phyloP scores from a whole-genome alignment of 1,140 invertebrate genomes.

The Achroia grisella region DNA sequence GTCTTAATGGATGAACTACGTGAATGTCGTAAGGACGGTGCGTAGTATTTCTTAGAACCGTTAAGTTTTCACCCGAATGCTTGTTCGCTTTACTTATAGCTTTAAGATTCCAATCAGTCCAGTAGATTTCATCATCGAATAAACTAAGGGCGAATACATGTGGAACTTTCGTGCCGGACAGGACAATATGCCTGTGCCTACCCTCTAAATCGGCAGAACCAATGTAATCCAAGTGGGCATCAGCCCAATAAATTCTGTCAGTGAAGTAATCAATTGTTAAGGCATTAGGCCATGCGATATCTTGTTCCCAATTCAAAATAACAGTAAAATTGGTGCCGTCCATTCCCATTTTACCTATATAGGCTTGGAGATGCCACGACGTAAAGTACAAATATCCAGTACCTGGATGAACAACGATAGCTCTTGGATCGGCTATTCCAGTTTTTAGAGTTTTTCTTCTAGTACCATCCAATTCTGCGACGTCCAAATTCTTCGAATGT shows the following conservation, averaged over 20 bases:
- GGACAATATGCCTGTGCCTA: slow-evolving; percentile 85
- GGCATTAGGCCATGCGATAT: slow-evolving; percentile 98
- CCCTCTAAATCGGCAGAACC: slow-evolving; percentile 95
- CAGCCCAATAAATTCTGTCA: slow-evolving; percentile 95
- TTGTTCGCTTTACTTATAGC: slow-evolving; percentile 90
- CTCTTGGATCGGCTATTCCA: slow-evolving; percentile 93
- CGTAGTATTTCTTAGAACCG: slow-evolving; percentile 91
- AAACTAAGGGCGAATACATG: slow-evolving; percentile 96
- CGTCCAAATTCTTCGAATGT: slow-evolving; percentile 94
- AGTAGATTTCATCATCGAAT: slow-evolving; percentile 96
- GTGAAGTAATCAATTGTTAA: slow-evolving; percentile 98
- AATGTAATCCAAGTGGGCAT: slow-evolving; percentile 98
- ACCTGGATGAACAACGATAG: slow-evolving; percentile 95
- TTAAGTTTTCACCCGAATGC: slow-evolving; percentile 86
- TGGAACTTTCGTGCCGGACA: slow-evolving; percentile 87
- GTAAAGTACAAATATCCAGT: slow-evolving; percentile 96
- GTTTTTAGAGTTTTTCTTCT: slow-evolving; percentile 90
- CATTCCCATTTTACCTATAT: slow-evolving; percentile 98
- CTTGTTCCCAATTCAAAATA: slow-evolving; percentile 93
- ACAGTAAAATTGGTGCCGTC: slow-evolving; percentile 94
- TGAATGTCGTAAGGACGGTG: slow-evolving; percentile 96
- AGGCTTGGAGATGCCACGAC: slow-evolving; percentile 96
- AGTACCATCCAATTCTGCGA: slow-evolving; percentile 94
- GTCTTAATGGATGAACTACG: slow-evolving; percentile 89
- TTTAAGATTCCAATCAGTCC: slow-evolving; percentile 99